A percentile compares a stretch with the other conserved stretches of the same genome.
Evolutionary conservation across 2,113 vertebrate genomes (phyloP).

Genomic region (Elgaria multicarinata): DNA sequence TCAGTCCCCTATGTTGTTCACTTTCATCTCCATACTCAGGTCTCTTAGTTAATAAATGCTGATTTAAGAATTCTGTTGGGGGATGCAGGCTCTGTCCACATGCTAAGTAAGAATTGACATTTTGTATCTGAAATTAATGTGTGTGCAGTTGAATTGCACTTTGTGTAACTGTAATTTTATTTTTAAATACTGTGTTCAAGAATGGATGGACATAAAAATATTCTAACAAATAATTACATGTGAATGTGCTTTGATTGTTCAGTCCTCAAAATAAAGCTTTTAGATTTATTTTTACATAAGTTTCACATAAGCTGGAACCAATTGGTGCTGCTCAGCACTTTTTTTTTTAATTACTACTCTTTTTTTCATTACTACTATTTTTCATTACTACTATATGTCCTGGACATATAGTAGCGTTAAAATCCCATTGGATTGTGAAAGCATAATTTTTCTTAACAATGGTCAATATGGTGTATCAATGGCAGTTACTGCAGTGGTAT

Average conservation of each 20-base stretch:
- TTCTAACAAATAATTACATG: background rate
- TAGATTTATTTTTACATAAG: background rate
- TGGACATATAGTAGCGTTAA: conserved; percentile 34
- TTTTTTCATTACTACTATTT: conserved; percentile 36
- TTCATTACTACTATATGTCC: too few relatives aligned
- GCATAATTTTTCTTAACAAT: conserved; percentile 25
- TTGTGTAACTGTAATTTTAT: conserved; percentile 3
- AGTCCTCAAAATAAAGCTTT: background rate
- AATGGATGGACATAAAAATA: background rate
- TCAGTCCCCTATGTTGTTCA: background rate
- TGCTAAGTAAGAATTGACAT: background rate
- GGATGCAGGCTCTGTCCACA: background rate
- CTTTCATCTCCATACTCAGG: background rate
- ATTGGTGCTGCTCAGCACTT: background rate
- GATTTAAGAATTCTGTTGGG: too few relatives aligned
- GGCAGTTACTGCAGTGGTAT: conserved; percentile 9
- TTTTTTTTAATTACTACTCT: conserved; percentile 34
- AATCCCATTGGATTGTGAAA: conserved; percentile 42
- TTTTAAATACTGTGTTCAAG: conserved; percentile 3
- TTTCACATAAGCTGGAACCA: too few relatives aligned
- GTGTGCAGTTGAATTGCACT: background rate
- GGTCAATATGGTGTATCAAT: background rate
- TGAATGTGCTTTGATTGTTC: conserved; percentile 15
- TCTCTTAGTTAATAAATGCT: background rate
- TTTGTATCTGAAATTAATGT: background rate